phyloP scores from a whole-genome alignment of 2,888 invertebrate species.

The Dioctria linearis region DNA sequence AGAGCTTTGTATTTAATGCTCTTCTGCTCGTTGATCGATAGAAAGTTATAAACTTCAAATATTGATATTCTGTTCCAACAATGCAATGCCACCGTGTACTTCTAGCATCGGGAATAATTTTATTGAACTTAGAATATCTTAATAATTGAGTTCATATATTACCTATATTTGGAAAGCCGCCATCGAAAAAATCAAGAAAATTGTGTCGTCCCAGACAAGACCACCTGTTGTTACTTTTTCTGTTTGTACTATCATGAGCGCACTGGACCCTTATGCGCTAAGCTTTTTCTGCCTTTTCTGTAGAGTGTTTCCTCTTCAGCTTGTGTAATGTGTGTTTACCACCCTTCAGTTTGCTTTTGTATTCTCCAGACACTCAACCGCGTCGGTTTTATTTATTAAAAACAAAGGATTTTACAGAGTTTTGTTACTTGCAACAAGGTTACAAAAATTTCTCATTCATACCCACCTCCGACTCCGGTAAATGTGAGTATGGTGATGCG shows the following conservation, averaged over 20 bases:
- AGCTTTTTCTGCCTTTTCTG: too few relatives aligned
- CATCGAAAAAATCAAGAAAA: too few relatives aligned
- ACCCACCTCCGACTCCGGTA: background rate
- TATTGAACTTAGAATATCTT: too few relatives aligned
- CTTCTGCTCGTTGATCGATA: slow-evolving; percentile 21
- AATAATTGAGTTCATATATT: too few relatives aligned
- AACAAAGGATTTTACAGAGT: background rate
- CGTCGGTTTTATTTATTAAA: background rate
- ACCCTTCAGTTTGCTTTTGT: slow-evolving; percentile 10
- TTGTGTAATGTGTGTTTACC: background rate
- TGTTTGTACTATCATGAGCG: background rate
- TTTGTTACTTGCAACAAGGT: background rate
- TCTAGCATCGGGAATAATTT: too few relatives aligned
- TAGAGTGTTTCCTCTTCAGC: background rate
- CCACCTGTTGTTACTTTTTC: slow-evolving; percentile 23
- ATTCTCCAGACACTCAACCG: background rate
- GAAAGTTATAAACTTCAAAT: background rate
- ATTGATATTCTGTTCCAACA: background rate
- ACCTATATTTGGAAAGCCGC: too few relatives aligned
- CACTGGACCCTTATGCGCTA: background rate
- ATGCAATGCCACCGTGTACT: background rate
- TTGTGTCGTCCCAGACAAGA: background rate
- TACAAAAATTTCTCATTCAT: background rate
- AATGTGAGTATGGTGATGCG: slow-evolving; percentile 21
- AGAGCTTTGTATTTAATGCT: slow-evolving; percentile 6